These are phyloP conservation scores for Chrysaora quinquecirrha DNA, from an alignment of 30 jellyfish, hydroid and myxozoan genomes.

Conservation along the genomic window DNA sequence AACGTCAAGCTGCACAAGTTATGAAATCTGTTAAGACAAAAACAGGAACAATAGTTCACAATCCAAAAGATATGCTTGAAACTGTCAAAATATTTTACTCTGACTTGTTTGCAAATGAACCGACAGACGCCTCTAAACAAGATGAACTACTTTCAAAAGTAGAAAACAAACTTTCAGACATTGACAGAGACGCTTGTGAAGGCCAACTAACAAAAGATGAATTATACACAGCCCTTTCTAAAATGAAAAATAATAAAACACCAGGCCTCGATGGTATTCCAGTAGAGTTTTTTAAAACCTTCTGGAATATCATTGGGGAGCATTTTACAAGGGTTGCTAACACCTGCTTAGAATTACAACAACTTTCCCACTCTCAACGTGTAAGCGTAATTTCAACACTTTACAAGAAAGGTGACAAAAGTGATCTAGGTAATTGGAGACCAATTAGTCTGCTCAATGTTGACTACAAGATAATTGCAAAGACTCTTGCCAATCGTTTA, in stretches of 20 bases:
- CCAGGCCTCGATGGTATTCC: conserved; percentile 2
- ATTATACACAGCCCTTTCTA: not conserved
- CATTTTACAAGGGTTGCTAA: too few relatives aligned
- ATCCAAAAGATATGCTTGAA: not conserved
- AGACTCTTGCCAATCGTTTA: too few relatives aligned
- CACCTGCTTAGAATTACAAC: too few relatives aligned
- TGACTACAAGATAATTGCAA: too few relatives aligned
- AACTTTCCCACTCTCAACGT: too few relatives aligned
- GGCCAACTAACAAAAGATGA: not conserved
- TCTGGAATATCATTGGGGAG: not conserved
- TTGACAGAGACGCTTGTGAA: not conserved
- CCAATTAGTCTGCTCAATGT: too few relatives aligned
- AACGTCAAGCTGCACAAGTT: not conserved
- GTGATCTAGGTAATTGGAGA: too few relatives aligned
- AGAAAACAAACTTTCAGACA: not conserved
- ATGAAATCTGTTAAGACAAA: not conserved
- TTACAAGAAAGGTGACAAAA: too few relatives aligned
- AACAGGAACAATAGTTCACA: not conserved
- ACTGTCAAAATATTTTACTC: not conserved
- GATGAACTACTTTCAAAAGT: not conserved
- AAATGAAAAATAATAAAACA: not conserved
- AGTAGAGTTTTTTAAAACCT: not conserved
- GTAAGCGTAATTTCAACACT: too few relatives aligned
- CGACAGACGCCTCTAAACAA: not conserved
- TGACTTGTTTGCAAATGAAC: not conserved